Evolutionary conservation across 2,797 vertebrate genomes (phyloP).

Genomic region (Uromys caudimaculatus): DNA sequence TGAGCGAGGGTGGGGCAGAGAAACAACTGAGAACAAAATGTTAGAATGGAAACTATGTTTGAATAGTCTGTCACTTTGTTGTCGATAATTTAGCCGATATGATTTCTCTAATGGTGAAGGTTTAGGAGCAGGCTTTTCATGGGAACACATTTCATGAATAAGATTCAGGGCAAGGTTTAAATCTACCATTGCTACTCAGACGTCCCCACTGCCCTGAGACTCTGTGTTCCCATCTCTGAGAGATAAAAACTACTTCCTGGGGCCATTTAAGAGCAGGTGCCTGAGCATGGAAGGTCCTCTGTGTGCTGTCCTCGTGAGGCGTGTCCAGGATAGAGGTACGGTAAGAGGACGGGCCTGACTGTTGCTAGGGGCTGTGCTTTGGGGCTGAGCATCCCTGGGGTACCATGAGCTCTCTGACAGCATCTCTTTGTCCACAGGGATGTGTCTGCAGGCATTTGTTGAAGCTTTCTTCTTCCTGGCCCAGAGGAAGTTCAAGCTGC

Average conservation of each 20-base stretch:
- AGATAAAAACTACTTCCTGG: not conserved
- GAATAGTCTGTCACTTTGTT: not conserved
- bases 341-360: not conserved
- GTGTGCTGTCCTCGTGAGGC: rapidly evolving
- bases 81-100: not conserved
- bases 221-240: not conserved
- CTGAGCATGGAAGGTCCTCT: rapidly evolving
- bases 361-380: too few species aligned
- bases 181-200: not conserved
- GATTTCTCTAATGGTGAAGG: not conserved
- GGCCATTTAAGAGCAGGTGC: not conserved
- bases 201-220: not conserved
- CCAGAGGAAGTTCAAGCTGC: conserved; percentile 92
- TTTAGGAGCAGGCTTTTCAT: not conserved
- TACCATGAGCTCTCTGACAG: rapidly evolving
- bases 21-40: not conserved
- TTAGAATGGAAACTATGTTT: too few species aligned
- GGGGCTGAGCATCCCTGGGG: not conserved
- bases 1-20: not conserved
- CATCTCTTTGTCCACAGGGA: conserved; percentile 88
- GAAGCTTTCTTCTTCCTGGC: conserved; percentile 96
- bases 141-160: not conserved
- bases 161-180: not conserved
- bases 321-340: rapidly evolving
- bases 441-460: conserved; percentile 96